These are phyloP conservation scores for Drosophila testacea DNA, from an alignment of 2,888 invertebrate genomes.

Conservation along the genomic window DNA sequence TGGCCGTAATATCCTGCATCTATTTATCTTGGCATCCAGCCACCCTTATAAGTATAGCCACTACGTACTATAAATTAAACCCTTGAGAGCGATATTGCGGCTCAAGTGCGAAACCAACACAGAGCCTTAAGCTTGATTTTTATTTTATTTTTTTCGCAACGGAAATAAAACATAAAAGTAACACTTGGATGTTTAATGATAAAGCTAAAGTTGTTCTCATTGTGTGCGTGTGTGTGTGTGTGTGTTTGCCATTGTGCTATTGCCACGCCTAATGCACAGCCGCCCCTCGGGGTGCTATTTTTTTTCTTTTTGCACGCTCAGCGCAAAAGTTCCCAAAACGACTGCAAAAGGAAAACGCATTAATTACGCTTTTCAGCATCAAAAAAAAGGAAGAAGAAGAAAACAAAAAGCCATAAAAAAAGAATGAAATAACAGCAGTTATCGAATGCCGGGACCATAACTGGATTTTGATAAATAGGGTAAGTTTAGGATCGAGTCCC, in stretches of 20 bases:
- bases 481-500: constrained; percentile 37
- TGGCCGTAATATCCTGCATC: constrained; percentile 73
- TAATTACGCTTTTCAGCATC: constrained; percentile 77
- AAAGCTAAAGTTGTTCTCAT: constrained; percentile 59
- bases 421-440: constrained; percentile 28
- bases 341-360: constrained; percentile 68
- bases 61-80: constrained; percentile 61
- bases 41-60: constrained; percentile 32
- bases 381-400: constrained; percentile 27
- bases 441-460: constrained; percentile 50
- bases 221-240: constrained; percentile 17
- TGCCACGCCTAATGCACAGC: constrained; percentile 45
- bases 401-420: constrained; percentile 30
- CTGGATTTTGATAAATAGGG: constrained; percentile 50
- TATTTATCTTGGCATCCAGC: constrained; percentile 67
- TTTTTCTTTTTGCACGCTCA: constrained; percentile 68
- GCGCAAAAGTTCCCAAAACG: constrained; percentile 56
- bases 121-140: constrained; percentile 67
- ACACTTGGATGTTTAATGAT: constrained; percentile 77
- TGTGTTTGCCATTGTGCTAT: constrained; percentile 24
- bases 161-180: constrained; percentile 79
- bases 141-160: constrained; percentile 42
- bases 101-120: constrained; percentile 65
- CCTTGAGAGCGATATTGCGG: constrained; percentile 78
- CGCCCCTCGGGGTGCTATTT: constrained; percentile 38